phyloP scores from a whole-genome alignment of 2,888 invertebrate genomes.

The Synanthedon vespiformis region DNA sequence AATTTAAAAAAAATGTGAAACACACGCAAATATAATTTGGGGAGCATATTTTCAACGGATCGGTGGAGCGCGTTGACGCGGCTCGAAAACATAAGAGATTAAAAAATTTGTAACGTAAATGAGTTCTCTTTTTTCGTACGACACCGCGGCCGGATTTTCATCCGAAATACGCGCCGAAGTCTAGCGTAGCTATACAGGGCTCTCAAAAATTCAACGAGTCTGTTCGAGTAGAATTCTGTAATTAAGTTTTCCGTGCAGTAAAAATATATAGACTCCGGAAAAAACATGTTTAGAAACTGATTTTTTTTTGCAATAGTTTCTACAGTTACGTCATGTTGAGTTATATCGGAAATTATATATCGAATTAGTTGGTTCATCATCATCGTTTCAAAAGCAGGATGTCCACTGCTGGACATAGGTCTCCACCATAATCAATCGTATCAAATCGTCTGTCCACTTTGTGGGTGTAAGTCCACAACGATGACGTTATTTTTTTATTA shows the following conservation, averaged over 20 bases:
- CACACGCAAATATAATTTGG: background rate
- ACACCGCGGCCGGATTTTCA: conserved; percentile 41
- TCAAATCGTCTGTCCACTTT: too few relatives aligned
- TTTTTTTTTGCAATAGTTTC: too few relatives aligned
- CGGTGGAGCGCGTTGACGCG: conserved; percentile 9
- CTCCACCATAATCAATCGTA: too few relatives aligned
- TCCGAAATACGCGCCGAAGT: conserved; percentile 35
- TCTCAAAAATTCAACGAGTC: conserved; percentile 57
- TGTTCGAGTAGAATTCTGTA: conserved; percentile 32
- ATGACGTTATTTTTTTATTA: too few relatives aligned
- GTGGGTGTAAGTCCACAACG: too few relatives aligned
- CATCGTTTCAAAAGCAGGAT: too few relatives aligned
- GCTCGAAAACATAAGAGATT: conserved; percentile 24
- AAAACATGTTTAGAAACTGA: background rate
- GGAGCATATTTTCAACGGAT: background rate
- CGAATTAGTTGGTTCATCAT: too few relatives aligned
- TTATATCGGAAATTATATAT: too few relatives aligned
- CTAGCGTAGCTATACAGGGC: conserved; percentile 30
- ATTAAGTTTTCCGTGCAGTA: background rate
- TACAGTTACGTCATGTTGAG: too few relatives aligned
- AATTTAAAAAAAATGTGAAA: background rate
- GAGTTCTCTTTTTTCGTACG: conserved; percentile 38
- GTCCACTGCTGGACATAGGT: too few relatives aligned
- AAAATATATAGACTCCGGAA: background rate
- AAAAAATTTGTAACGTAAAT: conserved; percentile 26